Percentiles rank a stretch among this genome's conserved stretches.
Conservation (phyloP, 2,113 vertebrate genomes). For the Gavia stellata region DNA sequence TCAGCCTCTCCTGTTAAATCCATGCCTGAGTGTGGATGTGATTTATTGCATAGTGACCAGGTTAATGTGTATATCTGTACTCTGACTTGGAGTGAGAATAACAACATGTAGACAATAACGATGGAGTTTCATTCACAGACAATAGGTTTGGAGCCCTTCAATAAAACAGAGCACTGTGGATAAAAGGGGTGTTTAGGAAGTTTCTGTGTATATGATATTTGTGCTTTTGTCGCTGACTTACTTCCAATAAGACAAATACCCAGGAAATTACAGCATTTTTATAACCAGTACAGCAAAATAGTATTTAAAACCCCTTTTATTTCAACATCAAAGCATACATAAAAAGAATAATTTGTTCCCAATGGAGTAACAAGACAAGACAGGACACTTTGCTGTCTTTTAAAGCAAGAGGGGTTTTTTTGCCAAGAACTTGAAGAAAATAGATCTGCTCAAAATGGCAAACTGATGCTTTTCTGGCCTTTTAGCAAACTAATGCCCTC, state of each 20-base stretch:
- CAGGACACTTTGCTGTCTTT: constrained; percentile 36
- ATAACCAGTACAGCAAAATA: constrained; percentile 11
- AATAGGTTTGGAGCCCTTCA: background rate
- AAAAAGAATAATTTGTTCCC: constrained; percentile 61
- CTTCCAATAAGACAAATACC: constrained; percentile 53
- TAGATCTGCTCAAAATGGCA: constrained; percentile 2
- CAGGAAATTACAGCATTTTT: constrained; percentile 58
- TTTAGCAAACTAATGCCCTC: constrained; percentile 38
- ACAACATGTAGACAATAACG: background rate
- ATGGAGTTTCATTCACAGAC: background rate
- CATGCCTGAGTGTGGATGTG: background rate
- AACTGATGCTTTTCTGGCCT: constrained; percentile 30
- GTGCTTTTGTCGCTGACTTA: constrained; percentile 42
- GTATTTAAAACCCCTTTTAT: constrained; percentile 52
- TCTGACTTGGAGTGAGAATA: background rate
- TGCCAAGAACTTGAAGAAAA: constrained; percentile 50
- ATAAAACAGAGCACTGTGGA: background rate
- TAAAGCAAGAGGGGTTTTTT: background rate
- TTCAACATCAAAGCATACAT: constrained; percentile 70
- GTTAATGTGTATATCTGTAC: background rate
- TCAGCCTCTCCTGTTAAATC: background rate
- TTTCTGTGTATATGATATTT: constrained; percentile 21
- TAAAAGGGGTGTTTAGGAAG: constrained; percentile 55
- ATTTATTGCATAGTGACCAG: background rate
- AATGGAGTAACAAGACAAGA: constrained; percentile 40